Conservation (phyloP, 2,113 vertebrate species). For the Sylvicapra grimmia region DNA sequence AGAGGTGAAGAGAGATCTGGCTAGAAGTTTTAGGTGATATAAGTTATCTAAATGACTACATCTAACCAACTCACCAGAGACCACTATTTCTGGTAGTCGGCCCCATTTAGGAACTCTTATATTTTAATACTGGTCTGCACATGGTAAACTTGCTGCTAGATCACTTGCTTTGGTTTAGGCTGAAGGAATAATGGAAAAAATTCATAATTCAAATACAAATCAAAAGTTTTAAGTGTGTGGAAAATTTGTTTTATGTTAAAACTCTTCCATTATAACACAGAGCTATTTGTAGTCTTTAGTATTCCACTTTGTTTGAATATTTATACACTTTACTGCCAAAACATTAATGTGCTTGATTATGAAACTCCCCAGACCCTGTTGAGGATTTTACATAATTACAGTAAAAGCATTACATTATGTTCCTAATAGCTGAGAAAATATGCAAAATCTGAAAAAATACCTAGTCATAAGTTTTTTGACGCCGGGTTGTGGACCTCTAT, state of each 20-base stretch:
- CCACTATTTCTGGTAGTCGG: not conserved
- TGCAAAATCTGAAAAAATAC: not conserved
- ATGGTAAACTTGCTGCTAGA: not conserved
- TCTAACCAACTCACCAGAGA: not conserved
- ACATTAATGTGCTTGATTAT: not conserved
- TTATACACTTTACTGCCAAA: not conserved
- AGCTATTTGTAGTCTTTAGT: not conserved
- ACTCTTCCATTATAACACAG: not conserved
- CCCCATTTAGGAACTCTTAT: not conserved
- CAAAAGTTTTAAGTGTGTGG: not conserved
- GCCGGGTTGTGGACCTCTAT: not conserved
- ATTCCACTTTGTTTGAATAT: not conserved
- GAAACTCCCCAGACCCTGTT: not conserved
- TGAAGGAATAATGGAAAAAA: not conserved
- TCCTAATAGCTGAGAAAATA: not conserved
- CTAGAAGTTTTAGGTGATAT: not conserved
- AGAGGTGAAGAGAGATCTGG: not conserved
- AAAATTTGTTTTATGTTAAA: not conserved
- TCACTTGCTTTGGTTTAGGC: not conserved
- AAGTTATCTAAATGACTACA: not conserved
- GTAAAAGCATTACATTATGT: not conserved
- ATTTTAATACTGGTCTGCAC: not conserved
- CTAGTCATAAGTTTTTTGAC: not conserved
- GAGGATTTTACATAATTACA: not conserved
- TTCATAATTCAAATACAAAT: not conserved